Percentiles rank a stretch among this genome's conserved stretches.
Evolutionary conservation across 2,888 invertebrate species (phyloP).

Genomic region (Dynastes tityus): DNA sequence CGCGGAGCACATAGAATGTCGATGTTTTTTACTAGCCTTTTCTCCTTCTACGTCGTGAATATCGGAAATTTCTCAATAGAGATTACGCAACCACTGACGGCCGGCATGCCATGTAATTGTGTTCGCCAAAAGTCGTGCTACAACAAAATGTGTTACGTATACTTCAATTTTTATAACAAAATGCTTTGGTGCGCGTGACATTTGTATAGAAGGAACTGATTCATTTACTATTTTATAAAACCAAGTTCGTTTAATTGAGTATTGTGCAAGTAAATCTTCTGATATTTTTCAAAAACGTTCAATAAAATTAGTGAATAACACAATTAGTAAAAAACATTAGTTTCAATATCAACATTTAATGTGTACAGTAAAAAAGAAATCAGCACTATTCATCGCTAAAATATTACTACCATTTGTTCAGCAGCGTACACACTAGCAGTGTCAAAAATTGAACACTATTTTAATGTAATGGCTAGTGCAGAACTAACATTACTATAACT

Average conservation of each 20-base stretch:
- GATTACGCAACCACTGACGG: slow-evolving; percentile 33
- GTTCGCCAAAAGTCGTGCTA: slow-evolving; percentile 41
- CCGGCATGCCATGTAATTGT: slow-evolving; percentile 36
- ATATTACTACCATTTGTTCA: too few species aligned
- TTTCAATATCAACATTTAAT: too few species aligned
- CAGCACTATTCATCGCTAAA: too few species aligned
- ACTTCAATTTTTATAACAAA: slow-evolving; percentile 8
- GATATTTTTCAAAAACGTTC: neutral
- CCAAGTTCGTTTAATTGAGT: neutral
- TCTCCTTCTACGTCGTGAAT: slow-evolving; percentile 44
- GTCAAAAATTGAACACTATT: too few species aligned
- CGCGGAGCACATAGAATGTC: slow-evolving; percentile 38
- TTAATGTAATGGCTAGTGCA: too few species aligned
- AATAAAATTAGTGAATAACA: too few species aligned
- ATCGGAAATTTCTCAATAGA: slow-evolving; percentile 46
- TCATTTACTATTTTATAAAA: slow-evolving; percentile 1
- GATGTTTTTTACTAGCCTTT: slow-evolving; percentile 40
- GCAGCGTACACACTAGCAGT: too few species aligned
- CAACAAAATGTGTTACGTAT: slow-evolving; percentile 31
- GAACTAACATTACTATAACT: too few species aligned
- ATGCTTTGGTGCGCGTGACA: slow-evolving; percentile 1
- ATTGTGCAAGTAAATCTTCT: neutral
- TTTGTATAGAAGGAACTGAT: slow-evolving; percentile 9
- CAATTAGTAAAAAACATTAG: too few species aligned
- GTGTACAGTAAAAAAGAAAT: too few species aligned